Base-by-base conservation (phyloP, 2,888 invertebrate genomes). In the Caenorhabditis becei region DNA sequence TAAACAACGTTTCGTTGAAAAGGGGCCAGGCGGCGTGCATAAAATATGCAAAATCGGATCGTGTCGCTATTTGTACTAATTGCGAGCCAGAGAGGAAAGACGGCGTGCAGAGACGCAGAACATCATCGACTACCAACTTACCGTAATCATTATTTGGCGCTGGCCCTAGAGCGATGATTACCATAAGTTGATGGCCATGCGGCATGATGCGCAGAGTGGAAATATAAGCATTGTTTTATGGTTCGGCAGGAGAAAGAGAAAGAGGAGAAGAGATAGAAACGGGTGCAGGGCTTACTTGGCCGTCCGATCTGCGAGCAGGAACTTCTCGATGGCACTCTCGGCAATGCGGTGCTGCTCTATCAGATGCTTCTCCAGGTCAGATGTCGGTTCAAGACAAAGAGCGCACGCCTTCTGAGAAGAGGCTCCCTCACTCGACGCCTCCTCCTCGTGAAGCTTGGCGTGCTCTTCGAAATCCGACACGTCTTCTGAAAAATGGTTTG, bases 321-420 rank as follows among this genome's bases (percentile, higher is more conserved):
- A 83, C 62, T 83, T 80, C 28, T 88, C 87, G 59, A 86, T 86
- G 26, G 88, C 88, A 20, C 80, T 82, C 53, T 88, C 87, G 35
- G 86, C 83, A 41, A 87, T 88, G 20, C 86, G 86, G 70, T 88
- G 88, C 28, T 86, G 85, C 63, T 82, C 71, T 41, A 86, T 32
- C 2, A 87, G 79, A 49, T 87, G 87, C 20, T 84, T 81, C 28
- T 77, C 82, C 51, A 87, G 72, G 26, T 77, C 82, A 26, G 51
- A 35, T 0, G 83, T 78, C 11, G 77, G 66, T 74, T 84, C 83
- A 49, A 79, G 70, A 62, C 87, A 87, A 8, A 87, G 81, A 11
- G 87, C 83, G 71, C 87, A 87, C 77, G 77, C 20, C 62, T 62
- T 67, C 44, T 71, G 77, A 11, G 59, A 59, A 47, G 74, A 59